Percentiles rank a stretch among this genome's conserved stretches.
These are phyloP conservation scores for Hipposideros larvatus DNA, from an alignment of 2,797 vertebrate genomes.

Conservation along the genomic window DNA sequence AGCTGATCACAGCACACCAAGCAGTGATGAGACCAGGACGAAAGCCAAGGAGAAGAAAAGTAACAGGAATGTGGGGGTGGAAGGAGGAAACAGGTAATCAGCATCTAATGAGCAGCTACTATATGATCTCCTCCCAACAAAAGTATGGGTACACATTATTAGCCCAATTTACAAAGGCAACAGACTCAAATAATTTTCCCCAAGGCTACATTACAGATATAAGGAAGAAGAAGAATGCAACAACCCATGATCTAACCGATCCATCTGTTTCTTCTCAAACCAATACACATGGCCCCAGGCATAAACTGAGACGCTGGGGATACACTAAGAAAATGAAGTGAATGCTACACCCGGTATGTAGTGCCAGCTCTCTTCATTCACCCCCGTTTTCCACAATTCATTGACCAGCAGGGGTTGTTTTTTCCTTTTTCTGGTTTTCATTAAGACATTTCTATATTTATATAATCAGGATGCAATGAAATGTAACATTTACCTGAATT, in stretches of 20 bases:
- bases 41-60: conserved; percentile 30
- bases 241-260: background rate
- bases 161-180: background rate
- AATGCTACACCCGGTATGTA: background rate
- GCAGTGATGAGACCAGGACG: background rate
- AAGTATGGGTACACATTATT: background rate
- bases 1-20: background rate
- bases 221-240: background rate
- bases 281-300: background rate
- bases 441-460: conserved; percentile 54
- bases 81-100: background rate
- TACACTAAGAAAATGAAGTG: background rate
- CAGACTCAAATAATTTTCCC: background rate
- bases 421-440: background rate
- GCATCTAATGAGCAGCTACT: conserved; percentile 3
- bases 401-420: background rate
- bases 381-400: background rate
- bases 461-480: background rate
- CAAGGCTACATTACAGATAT: background rate
- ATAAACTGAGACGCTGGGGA: background rate
- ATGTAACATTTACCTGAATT: conserved; percentile 47
- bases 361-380: background rate
- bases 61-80: background rate
- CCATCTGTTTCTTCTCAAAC: conserved; percentile 9
- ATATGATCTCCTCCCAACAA: background rate